Evolutionary conservation across 2,888 invertebrate species (phyloP).

Genomic region (Eupithecia abbreviata): DNA sequence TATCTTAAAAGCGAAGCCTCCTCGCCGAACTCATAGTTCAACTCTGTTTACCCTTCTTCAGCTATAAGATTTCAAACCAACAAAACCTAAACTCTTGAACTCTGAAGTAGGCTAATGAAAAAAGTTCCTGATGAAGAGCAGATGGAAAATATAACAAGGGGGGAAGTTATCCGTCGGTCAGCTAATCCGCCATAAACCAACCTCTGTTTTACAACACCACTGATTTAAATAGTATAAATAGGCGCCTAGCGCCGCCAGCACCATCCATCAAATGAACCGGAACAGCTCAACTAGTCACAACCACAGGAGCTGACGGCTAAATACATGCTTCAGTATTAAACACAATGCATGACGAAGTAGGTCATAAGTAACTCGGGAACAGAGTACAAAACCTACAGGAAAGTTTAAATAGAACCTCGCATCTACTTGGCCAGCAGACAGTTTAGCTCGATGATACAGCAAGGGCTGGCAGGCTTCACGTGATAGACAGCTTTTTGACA

Average conservation of each 20-base stretch:
- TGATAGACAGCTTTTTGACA: not conserved
- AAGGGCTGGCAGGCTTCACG: not conserved
- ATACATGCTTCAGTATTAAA: not conserved
- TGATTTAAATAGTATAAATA: constrained; percentile 12
- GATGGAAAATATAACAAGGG: not conserved
- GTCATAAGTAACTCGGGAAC: not conserved
- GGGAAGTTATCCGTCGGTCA: not conserved
- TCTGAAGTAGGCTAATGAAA: constrained; percentile 9
- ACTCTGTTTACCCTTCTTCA: not conserved
- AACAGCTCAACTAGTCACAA: constrained; percentile 18
- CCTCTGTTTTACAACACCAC: not conserved
- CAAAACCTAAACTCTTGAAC: not conserved
- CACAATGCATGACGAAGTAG: not conserved
- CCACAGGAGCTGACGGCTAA: constrained; percentile 8
- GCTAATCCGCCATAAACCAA: not conserved
- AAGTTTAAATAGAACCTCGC: not conserved
- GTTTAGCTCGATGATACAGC: not conserved
- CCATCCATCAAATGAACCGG: constrained; percentile 25
- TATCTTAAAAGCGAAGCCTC: not conserved
- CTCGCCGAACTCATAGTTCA: not conserved
- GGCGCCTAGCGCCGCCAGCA: constrained; percentile 3
- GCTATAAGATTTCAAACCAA: not conserved
- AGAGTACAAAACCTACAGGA: not conserved
- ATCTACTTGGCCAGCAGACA: not conserved
- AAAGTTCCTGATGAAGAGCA: constrained; percentile 7